Conservation (phyloP, 1,140 invertebrate genomes). For the Trigoniulus corallinus region DNA sequence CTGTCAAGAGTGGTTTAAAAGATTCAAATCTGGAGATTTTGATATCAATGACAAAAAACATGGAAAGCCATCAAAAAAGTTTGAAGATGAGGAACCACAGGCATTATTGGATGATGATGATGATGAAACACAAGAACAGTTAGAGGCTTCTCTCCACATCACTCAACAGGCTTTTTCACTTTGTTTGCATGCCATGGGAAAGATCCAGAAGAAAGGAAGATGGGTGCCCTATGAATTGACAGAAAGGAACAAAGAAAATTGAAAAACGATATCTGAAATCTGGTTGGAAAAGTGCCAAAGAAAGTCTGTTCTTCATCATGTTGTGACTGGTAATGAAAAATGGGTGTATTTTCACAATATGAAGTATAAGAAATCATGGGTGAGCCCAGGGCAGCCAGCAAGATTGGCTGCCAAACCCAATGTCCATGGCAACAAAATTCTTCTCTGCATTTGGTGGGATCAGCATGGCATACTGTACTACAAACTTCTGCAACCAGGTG, state of each 20-base stretch:
- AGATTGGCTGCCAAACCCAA: constrained; percentile 9
- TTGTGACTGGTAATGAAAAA: constrained; percentile 9
- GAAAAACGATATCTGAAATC: not conserved
- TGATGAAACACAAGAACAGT: constrained; percentile 1
- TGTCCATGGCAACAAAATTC: constrained; percentile 4
- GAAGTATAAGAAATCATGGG: constrained; percentile 6
- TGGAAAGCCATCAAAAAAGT: constrained; percentile 4
- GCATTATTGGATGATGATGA: constrained; percentile 5
- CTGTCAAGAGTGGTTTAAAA: constrained; percentile 6
- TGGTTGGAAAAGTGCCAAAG: not conserved
- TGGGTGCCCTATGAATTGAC: constrained; percentile 2
- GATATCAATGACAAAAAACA: constrained; percentile 6
- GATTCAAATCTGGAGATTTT: constrained; percentile 5
- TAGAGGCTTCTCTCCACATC: not conserved
- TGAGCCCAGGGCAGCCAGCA: not conserved
- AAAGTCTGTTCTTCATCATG: constrained; percentile 1
- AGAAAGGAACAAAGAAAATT: not conserved
- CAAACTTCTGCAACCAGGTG: constrained; percentile 9
- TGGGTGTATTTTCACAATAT: constrained; percentile 6
- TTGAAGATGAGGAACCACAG: constrained; percentile 7
- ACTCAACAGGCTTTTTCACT: not conserved
- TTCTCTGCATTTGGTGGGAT: constrained; percentile 12
- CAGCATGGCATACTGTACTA: constrained; percentile 8
- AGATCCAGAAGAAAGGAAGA: not conserved
- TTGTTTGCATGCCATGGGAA: constrained; percentile 2